Evolutionary conservation across 2,888 invertebrate genomes (phyloP), one percentile per base, ranked within the genome.

Genomic region (Stenodema calcarata): DNA sequence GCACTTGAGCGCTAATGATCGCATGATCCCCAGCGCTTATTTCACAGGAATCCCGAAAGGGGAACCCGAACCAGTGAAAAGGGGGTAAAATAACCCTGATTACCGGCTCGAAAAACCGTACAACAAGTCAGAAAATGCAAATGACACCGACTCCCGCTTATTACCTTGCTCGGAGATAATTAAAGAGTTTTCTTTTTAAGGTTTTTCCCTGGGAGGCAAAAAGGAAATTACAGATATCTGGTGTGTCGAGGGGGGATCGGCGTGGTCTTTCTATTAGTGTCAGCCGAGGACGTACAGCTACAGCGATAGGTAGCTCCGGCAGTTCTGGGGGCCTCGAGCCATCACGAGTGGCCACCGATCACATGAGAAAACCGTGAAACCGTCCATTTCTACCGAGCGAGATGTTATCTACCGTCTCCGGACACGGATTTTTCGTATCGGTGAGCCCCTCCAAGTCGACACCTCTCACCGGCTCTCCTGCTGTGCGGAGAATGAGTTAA

Each of bases 281-380:
- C 83, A 69, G 83, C 30, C 35, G 35, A n/a, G 50, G 62, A 62
- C 62, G 62, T n/a, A 62, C 18, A 62, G 62, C 62, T n/a, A 62
- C 18, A 62, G 62, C 62, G 62, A 30, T 81, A 27, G 41, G 78
- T 44, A 44, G 80, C 80, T 80, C 27, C 80, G 23, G 54, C 50
- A 27, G 73, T 35, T 35, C 4, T 35, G 83, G 83, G 44, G 83
- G 83, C 70, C 70, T 69, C 42, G 73, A 50, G 83, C 85, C 85
- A 85, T 85, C 85, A 85, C 85, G 85, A 85, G 75, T 30, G 76
- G 50, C 85, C 69, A 73, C 85, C 85, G 85, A 85, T 85, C 85
- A 85, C 85, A 85, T 75, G 85, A 75, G 75, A 85, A 80, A 81
- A 85, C 85, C 73, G 85, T 85, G 85, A 85, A 85, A 85, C 85